phyloP scores from a whole-genome alignment of 2,888 invertebrate species.

The Andrena chrysosceles region DNA sequence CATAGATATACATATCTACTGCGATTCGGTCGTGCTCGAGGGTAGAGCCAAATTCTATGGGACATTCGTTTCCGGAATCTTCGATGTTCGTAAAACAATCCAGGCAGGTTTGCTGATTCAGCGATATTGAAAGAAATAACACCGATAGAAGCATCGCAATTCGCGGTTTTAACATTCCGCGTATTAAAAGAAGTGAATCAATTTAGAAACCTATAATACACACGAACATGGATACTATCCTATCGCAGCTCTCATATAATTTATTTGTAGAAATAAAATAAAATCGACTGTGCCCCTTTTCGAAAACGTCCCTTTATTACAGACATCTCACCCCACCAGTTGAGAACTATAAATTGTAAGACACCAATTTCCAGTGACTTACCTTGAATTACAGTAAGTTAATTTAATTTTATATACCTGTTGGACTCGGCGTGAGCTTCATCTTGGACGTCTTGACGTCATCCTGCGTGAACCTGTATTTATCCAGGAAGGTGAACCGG shows the following conservation, averaged over 20 bases:
- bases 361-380: not conserved
- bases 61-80: not conserved
- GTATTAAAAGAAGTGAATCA: too few species aligned
- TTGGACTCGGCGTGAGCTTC: constrained; percentile 91
- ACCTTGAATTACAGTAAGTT: not conserved
- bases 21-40: not conserved
- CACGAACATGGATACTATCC: too few species aligned
- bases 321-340: too few species aligned
- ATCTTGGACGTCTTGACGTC: constrained; percentile 89
- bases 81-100: not conserved
- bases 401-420: constrained; percentile 86
- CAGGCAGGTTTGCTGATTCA: not conserved
- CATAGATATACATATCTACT: not conserved
- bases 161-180: too few species aligned
- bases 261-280: too few species aligned
- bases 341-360: too few species aligned
- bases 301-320: too few species aligned
- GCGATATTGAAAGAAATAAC: not conserved
- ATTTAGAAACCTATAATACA: too few species aligned
- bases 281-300: too few species aligned
- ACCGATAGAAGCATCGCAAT: not conserved
- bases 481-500: constrained; percentile 88
- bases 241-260: too few species aligned
- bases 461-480: constrained; percentile 88
- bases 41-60: not conserved